Evolutionary conservation across 2,797 vertebrate species (phyloP), one percentile per base, ranked within the genome.

Genomic region (Pseudocheirus occidentalis): DNA sequence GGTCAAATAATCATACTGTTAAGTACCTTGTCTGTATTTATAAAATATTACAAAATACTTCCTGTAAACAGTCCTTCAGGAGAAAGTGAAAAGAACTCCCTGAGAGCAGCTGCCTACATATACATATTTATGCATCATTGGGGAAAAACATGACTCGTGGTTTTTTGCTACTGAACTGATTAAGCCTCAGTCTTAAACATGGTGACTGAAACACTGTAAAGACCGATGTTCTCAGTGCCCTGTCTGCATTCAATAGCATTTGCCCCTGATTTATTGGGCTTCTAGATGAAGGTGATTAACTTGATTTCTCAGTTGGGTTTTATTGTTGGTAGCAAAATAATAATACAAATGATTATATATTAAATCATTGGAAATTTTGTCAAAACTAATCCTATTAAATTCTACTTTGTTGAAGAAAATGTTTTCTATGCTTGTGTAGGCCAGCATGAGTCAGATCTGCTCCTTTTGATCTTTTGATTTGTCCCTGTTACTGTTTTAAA

Each of bases 211-310:
- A 98, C 16, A 57, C 97, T 97, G 95, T 29, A 92, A 92, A 97
- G 97, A 98, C 55, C 97, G 96, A 98, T 98, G 73, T 27, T 7
- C 58, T 94, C 29, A 13, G 18, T 98, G 92, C 93, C 96, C 94
- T 95, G 56, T 46, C n/a, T 94, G 59, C 40, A 46, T 93, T 97
- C 56, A 14, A 50, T 97, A 96, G 89, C 89, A 14, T 95, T 98
- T 97, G 66, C n/a, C 96, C 93, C 97, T 98, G 97, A 98, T 98
- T 98, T 97, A 98, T 98, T 97, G 96, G 54, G 31, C 53, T 97
- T 97, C 87, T 56, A 93, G 92, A 18, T 93, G 97, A 96, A 98
- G 97, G 92, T 95, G 58, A 95, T 96, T 97, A 95, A 96, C 73
- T 52, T 95, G 90, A 52, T 94, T 93, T 96, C 93, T 97, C 95